These are phyloP conservation scores for Phymorhynchus buccinoides DNA, from an alignment of 1,140 invertebrate species.

Conservation along the genomic window DNA sequence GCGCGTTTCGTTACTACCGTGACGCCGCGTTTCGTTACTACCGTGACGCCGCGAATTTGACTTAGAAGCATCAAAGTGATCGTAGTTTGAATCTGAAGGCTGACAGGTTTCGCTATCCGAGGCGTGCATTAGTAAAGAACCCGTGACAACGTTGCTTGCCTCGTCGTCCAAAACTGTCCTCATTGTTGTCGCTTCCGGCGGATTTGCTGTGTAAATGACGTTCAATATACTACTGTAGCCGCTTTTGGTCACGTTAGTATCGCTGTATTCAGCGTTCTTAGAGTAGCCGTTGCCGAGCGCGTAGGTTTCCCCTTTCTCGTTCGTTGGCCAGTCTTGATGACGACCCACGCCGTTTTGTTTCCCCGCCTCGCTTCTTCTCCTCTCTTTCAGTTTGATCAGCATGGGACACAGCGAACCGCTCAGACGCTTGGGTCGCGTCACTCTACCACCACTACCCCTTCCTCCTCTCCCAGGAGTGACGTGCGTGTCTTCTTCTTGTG, in stretches of 20 bases:
- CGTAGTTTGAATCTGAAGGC: too few species aligned
- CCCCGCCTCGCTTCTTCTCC: not conserved
- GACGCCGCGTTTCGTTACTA: not conserved
- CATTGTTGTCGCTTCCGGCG: too few species aligned
- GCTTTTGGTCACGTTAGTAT: not conserved
- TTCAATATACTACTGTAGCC: not conserved
- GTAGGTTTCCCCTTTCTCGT: not conserved
- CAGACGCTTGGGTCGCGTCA: not conserved
- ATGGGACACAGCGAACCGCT: not conserved
- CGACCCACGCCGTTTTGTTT: not conserved
- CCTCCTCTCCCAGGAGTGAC: too few species aligned
- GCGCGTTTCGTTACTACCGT: not conserved
- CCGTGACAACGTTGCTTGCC: not conserved
- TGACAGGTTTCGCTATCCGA: not conserved
- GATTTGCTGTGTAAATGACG: not conserved
- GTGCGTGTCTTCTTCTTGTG: not conserved
- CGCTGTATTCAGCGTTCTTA: not conserved
- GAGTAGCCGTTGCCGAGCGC: not conserved
- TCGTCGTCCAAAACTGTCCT: too few species aligned
- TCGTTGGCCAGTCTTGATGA: not conserved
- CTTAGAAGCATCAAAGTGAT: too few species aligned
- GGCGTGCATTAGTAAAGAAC: too few species aligned
- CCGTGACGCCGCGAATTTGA: too few species aligned
- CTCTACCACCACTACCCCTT: not conserved
- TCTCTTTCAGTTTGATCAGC: not conserved